phyloP scores from a whole-genome alignment of 2,113 vertebrate genomes.

The Grus americana region DNA sequence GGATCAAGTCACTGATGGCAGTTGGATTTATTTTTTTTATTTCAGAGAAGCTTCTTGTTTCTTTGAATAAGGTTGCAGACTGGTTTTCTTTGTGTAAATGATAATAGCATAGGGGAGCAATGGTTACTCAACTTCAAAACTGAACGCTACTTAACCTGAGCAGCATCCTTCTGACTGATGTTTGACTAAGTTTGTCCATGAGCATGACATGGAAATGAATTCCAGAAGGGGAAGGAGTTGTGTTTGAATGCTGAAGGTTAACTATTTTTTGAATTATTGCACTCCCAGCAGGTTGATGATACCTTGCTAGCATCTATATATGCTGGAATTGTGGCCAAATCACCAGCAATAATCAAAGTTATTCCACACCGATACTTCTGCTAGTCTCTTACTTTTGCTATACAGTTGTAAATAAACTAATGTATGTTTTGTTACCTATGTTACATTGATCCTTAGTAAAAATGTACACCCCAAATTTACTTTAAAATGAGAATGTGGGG shows the following conservation, averaged over 20 bases:
- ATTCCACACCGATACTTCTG: neutral
- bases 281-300: neutral
- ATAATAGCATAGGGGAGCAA: neutral
- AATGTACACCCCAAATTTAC: neutral
- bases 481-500: neutral
- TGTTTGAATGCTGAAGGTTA: neutral
- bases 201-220: neutral
- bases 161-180: neutral
- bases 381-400: neutral
- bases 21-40: neutral
- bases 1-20: neutral
- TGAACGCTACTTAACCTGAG: neutral
- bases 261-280: neutral
- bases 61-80: neutral
- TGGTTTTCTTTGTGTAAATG: neutral
- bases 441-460: neutral
- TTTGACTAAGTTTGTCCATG: neutral
- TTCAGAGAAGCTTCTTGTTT: neutral
- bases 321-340: neutral
- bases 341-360: neutral
- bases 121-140: neutral
- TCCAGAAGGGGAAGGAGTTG: neutral
- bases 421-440: rapidly evolving
- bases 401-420: neutral
- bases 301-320: neutral